These are phyloP conservation scores for Pterostichus niger DNA, from an alignment of 2,888 invertebrate genomes.

Conservation along the genomic window DNA sequence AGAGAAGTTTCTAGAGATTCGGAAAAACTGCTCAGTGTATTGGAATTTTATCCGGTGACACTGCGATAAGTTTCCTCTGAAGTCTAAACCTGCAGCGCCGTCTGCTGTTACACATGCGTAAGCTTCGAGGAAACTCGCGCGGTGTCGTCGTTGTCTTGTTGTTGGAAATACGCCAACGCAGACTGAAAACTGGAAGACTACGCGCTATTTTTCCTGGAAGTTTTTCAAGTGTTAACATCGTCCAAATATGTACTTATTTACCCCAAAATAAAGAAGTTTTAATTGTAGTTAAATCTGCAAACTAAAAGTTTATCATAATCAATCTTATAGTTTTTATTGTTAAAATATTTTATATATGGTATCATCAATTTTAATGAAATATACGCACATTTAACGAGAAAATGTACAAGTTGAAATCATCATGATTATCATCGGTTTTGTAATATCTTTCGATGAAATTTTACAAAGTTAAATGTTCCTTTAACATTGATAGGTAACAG, in stretches of 20 bases:
- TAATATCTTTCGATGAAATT: no score
- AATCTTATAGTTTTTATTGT: not conserved
- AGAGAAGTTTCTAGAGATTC: conserved; percentile 46
- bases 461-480: no score
- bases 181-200: not conserved
- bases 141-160: conserved; percentile 25
- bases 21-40: conserved; percentile 45
- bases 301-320: conserved; percentile 26
- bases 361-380: no score
- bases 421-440: no score
- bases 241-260: conserved; percentile 28
- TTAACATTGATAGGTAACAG: no score
- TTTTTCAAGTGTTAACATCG: conserved; percentile 12
- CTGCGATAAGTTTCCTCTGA: conserved; percentile 24
- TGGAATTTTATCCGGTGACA: conserved; percentile 44
- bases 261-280: conserved; percentile 23
- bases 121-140: conserved; percentile 39
- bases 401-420: not conserved
- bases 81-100: conserved; percentile 21
- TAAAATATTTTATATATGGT: no score
- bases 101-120: conserved; percentile 50
- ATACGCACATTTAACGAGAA: no score
- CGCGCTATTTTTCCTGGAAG: conserved; percentile 11
- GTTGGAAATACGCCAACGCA: conserved; percentile 24
- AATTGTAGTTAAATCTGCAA: conserved; percentile 10